phyloP scores from a whole-genome alignment of 2,113 vertebrate species.

The Saccopteryx leptura region DNA sequence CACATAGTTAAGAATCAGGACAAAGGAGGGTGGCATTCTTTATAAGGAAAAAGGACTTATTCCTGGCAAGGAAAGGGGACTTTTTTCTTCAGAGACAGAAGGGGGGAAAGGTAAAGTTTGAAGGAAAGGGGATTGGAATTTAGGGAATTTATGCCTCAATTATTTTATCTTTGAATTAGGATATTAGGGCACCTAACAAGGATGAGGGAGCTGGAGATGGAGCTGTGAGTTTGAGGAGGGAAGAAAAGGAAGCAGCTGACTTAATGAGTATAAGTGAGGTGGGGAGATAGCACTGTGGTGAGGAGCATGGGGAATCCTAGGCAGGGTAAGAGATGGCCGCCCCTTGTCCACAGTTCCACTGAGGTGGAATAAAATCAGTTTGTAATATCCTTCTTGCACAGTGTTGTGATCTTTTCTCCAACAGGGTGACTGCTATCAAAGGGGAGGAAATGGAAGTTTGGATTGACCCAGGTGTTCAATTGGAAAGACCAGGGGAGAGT shows the following conservation, averaged over 20 bases:
- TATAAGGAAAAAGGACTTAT: constrained; percentile 12
- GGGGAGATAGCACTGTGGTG: background rate
- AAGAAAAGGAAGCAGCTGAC: background rate
- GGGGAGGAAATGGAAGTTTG: background rate
- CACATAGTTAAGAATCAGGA: background rate
- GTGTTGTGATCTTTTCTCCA: background rate
- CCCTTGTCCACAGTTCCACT: background rate
- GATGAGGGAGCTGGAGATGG: background rate
- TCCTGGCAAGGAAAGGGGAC: background rate
- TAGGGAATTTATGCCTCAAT: constrained; percentile 12
- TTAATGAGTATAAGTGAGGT: background rate
- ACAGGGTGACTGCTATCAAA: background rate
- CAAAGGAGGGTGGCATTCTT: background rate
- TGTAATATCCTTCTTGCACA: background rate
- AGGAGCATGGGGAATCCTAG: background rate
- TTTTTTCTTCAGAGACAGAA: constrained; percentile 32
- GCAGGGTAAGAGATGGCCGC: background rate
- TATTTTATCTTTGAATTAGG: constrained; percentile 33
- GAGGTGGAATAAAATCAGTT: background rate
- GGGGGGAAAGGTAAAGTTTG: background rate
- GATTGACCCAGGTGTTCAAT: background rate
- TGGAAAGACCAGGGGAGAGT: background rate
- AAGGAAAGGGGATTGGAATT: background rate
- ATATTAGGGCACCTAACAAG: background rate
- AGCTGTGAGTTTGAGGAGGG: background rate